Evolutionary conservation across 2,888 invertebrate genomes (phyloP).

Genomic region (Calliscelio sp.): DNA sequence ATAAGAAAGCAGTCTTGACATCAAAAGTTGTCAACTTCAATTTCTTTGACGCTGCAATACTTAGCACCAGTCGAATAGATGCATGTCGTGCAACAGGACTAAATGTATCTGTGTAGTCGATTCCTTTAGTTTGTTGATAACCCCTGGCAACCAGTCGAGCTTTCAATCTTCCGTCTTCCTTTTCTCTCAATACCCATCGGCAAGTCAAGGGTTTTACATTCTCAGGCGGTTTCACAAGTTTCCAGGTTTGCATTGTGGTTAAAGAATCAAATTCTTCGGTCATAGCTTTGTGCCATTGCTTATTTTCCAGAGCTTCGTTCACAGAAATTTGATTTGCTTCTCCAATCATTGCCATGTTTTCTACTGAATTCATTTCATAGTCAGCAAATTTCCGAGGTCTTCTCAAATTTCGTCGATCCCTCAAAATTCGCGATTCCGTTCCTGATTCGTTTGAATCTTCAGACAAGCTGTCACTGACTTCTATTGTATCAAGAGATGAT

Average conservation of each 20-base stretch:
- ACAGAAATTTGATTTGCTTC: neutral
- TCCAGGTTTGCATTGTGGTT: neutral
- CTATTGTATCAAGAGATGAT: no score
- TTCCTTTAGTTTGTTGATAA: neutral
- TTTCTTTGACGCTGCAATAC: neutral
- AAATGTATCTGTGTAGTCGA: neutral
- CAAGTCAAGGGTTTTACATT: neutral
- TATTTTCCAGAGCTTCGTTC: neutral
- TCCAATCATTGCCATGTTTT: neutral
- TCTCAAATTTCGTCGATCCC: neutral
- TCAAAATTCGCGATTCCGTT: no score
- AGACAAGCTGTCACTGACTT: no score
- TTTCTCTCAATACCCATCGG: neutral
- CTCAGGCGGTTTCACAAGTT: neutral
- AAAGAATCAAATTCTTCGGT: neutral
- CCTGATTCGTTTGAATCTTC: no score
- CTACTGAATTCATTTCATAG: no score
- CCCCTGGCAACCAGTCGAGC: neutral
- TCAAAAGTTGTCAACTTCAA: neutral
- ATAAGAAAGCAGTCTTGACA: neutral
- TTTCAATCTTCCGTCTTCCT: neutral
- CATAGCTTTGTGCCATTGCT: neutral
- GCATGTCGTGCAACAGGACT: neutral
- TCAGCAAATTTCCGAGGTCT: neutral
- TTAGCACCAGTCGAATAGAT: neutral